Percentiles rank a stretch among this genome's conserved stretches.
Conservation (phyloP, 2,888 invertebrate genomes). For the Thyatira batis region DNA sequence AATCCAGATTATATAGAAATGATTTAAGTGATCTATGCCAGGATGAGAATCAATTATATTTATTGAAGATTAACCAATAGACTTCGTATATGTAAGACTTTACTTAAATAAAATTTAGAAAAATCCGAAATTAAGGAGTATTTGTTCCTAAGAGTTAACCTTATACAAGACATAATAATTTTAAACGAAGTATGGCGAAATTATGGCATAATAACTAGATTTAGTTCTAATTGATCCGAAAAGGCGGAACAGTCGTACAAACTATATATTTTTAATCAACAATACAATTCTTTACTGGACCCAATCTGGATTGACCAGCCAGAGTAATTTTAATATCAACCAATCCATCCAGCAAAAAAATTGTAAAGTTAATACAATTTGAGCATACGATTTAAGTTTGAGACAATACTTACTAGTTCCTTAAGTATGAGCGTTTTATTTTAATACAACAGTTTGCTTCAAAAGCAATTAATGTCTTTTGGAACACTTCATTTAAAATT, state of each 20-base stretch:
- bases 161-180: not conserved
- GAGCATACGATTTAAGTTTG: not conserved
- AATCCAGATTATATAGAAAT: too few relatives aligned
- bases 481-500: not conserved
- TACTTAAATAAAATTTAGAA: not conserved
- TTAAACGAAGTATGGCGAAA: not conserved
- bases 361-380: not conserved
- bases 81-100: too few relatives aligned
- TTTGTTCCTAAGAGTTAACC: not conserved
- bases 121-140: not conserved
- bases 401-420: not conserved
- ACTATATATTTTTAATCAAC: conserved; percentile 8
- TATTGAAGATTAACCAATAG: too few relatives aligned
- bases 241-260: conserved; percentile 24
- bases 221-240: conserved; percentile 12
- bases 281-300: conserved; percentile 1
- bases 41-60: too few relatives aligned
- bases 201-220: not conserved
- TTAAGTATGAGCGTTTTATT: not conserved
- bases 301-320: not conserved
- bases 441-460: not conserved
- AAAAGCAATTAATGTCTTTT: not conserved
- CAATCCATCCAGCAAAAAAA: not conserved
- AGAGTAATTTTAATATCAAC: not conserved
- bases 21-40: too few relatives aligned